Conservation (phyloP, 2,113 vertebrate species). For the Eonycteris spelaea region DNA sequence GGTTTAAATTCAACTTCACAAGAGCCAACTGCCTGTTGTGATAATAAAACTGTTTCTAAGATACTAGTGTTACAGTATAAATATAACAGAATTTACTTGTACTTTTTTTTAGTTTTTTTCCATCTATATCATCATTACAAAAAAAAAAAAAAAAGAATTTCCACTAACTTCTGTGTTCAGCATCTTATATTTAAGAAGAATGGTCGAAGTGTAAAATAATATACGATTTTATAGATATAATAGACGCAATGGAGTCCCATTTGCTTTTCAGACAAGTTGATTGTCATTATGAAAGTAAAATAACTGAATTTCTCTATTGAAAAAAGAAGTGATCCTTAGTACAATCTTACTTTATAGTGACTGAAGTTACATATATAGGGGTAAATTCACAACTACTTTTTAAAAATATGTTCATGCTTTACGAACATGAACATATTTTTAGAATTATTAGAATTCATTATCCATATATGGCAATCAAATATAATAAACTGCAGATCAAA, state of each 20-base stretch:
- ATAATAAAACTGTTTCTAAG: neutral
- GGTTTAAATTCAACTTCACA: neutral
- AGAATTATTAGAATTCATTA: neutral
- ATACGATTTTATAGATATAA: neutral
- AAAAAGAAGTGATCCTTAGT: neutral
- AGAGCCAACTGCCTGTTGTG: neutral
- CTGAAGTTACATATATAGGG: neutral
- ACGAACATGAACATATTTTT: too few relatives aligned
- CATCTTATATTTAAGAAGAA: neutral
- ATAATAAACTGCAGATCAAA: neutral
- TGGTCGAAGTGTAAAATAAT: neutral
- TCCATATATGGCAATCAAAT: neutral
- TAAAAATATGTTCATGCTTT: neutral
- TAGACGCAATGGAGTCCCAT: neutral
- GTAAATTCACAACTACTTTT: constrained; percentile 24
- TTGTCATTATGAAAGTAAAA: neutral
- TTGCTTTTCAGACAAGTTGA: neutral
- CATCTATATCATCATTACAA: neutral
- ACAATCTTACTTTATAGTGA: neutral
- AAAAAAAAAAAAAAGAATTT: neutral
- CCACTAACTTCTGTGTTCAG: neutral
- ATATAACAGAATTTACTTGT: neutral
- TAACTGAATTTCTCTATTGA: neutral
- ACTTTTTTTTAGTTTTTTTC: neutral
- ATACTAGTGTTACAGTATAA: neutral